These are phyloP conservation scores for Amorpha juglandis DNA, from an alignment of 2,888 invertebrate species.

Conservation along the genomic window DNA sequence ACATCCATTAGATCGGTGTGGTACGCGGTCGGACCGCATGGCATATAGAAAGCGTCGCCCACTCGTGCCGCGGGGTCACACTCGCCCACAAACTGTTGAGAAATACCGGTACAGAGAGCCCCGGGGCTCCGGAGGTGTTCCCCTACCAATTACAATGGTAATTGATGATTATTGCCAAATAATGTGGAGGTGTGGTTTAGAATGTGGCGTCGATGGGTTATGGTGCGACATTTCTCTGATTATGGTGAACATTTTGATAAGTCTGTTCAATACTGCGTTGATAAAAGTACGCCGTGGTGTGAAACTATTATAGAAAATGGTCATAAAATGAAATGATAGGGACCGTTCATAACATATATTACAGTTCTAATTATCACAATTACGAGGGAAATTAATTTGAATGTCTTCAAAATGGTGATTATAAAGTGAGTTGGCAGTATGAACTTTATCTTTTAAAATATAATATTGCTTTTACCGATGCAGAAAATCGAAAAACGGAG, in stretches of 20 bases:
- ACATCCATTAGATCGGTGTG: conserved; percentile 51
- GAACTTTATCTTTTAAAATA: background rate
- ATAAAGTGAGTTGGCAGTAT: no score
- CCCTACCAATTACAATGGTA: conserved; percentile 60
- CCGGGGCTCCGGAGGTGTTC: conserved; percentile 55
- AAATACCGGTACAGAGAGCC: conserved; percentile 50
- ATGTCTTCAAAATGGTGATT: no score
- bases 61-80: conserved; percentile 76
- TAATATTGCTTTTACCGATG: no score
- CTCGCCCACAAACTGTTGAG: conserved; percentile 68
- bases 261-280: background rate
- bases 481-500: no score
- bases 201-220: background rate
- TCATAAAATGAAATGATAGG: background rate
- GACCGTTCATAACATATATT: background rate
- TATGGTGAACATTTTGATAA: conserved; percentile 1
- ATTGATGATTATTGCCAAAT: conserved; percentile 71
- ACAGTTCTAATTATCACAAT: background rate
- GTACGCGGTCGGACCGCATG: conserved; percentile 49
- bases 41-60: conserved; percentile 71
- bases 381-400: background rate
- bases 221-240: conserved; percentile 10
- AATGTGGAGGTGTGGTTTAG: conserved; percentile 44
- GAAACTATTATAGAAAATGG: background rate
- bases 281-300: background rate